Evolutionary conservation across 1,140 invertebrate species (phyloP), one percentile per base, ranked within the genome.

Genomic region (Drosophila pallidifrons): DNA sequence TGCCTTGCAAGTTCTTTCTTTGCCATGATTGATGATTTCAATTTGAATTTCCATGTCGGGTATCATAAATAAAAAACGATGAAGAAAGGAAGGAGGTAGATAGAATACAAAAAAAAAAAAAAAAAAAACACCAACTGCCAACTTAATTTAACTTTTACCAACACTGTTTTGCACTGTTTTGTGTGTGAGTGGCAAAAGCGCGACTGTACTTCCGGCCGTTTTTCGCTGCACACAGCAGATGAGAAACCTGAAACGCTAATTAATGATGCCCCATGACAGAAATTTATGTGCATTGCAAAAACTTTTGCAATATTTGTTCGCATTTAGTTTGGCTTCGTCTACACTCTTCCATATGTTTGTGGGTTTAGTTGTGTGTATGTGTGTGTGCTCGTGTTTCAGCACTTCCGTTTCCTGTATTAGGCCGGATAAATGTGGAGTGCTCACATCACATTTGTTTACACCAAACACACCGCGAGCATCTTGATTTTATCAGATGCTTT

Each of bases 251-350:
- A 43, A 55, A 51, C 60, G 73, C 85, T 88, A 88, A 88, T 88
- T 88, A 88, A 88, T 88, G 83, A 88, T 83, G 83, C 77, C 83
- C 85, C 83, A 83, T 89, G 83, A 88, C 83, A 89, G 83, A 88
- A 88, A 88, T 88, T 83, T 88, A 88, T 88, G 85, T 66, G 77
- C 70, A 83, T 72, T 54, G 83, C 63, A 83, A 67, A 88, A 88
- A 88, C 85, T 88, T 88, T 88, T 78, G 83, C 83, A 88, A 88
- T 88, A 88, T 88, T 83, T 83, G 83, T 87, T 87, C 72, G 47
- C 77, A 88, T 88, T 88, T 83, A 82, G 83, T 88, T 58, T 81
- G 82, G 55, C 55, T 65, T 7, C 43, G 66, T 49, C 79, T 72
- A 45, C 45, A 15, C 32, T 30, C 28, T n/a, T 30, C 28, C 15